Evolutionary conservation across 2,113 vertebrate genomes (phyloP).

Genomic region (Serinus canaria): DNA sequence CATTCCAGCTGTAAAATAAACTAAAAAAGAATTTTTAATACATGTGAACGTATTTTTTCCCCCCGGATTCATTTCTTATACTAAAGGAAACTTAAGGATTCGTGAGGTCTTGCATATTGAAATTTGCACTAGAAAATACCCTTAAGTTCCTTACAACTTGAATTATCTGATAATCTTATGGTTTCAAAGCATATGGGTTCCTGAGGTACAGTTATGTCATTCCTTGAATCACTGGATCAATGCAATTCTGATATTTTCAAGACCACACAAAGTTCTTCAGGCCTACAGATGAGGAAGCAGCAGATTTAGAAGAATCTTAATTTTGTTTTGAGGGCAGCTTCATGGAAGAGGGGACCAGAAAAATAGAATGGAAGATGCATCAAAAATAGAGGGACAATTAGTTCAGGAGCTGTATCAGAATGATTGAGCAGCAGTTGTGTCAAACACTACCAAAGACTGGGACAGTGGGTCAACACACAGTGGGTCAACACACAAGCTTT

Average conservation of each 20-base stretch:
- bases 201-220: background rate
- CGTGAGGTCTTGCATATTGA: background rate
- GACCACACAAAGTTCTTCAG: background rate
- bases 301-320: background rate
- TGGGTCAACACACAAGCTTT: background rate
- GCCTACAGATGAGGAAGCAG: background rate
- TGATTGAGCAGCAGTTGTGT: rapidly evolving
- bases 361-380: background rate
- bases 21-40: constrained; percentile 23
- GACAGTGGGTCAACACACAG: background rate
- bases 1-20: constrained; percentile 16
- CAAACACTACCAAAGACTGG: background rate
- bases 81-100: background rate
- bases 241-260: background rate
- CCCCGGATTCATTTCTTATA: background rate
- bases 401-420: background rate
- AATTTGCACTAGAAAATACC: background rate
- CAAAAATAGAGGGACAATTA: background rate
- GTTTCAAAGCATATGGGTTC: background rate
- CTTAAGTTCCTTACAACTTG: background rate
- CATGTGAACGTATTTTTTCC: background rate
- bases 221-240: background rate
- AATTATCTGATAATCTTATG: background rate
- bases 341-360: background rate
- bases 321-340: background rate